Evolutionary conservation across 2,797 vertebrate genomes (phyloP).

Genomic region (Aplochiton taeniatus): DNA sequence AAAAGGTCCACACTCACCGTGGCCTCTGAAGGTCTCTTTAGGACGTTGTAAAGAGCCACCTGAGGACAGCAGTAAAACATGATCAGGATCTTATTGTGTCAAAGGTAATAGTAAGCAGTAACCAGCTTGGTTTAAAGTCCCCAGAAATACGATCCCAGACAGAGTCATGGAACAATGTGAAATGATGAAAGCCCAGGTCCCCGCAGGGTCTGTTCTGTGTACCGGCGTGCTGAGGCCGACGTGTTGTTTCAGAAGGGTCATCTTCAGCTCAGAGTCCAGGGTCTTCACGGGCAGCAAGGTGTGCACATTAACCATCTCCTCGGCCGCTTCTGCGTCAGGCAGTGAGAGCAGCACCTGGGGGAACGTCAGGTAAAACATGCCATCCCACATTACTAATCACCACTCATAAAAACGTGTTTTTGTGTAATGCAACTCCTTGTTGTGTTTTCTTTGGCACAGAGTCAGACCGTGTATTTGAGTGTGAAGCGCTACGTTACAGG

Average conservation of each 20-base stretch:
- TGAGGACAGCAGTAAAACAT: constrained; percentile 19
- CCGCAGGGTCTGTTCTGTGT: neutral
- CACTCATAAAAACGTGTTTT: no score
- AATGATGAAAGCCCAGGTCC: no score
- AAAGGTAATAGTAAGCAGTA: neutral
- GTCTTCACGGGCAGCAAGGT: constrained; percentile 75
- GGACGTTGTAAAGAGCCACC: constrained; percentile 70
- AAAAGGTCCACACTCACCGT: constrained; percentile 48
- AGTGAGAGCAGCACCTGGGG: constrained; percentile 80
- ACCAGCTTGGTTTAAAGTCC: neutral
- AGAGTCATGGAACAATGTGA: no score
- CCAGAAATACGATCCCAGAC: no score
- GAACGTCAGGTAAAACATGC: no score
- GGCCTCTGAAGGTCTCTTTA: constrained; percentile 51
- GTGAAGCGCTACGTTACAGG: no score
- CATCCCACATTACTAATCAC: no score
- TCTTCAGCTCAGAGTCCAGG: constrained; percentile 72
- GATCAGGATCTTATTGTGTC: neutral
- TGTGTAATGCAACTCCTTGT: no score
- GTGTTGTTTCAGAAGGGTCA: constrained; percentile 64
- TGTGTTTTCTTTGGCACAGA: no score
- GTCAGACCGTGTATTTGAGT: neutral
- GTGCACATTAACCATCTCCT: constrained; percentile 85
- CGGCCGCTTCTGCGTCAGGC: constrained; percentile 68
- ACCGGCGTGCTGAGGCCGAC: constrained; percentile 78